Base-by-base conservation (phyloP, 2,797 vertebrate genomes). In the Syngnathus rostellatus region DNA sequence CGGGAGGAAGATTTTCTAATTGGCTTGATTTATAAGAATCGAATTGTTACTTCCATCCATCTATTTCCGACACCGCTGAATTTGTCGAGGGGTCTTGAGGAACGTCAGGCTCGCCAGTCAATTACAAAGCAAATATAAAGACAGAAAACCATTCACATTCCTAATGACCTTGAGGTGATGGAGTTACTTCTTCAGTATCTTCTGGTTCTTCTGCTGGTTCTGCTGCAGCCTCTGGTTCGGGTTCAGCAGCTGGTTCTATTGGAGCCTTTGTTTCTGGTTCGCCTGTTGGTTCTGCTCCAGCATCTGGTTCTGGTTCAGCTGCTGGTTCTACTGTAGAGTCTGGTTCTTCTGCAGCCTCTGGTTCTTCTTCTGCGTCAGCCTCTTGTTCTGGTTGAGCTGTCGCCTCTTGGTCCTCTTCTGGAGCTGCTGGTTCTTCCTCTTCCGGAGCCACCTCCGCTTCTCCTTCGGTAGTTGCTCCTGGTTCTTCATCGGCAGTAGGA, bases 101-200 rank as follows among this genome's bases (percentile, higher is more conserved):
- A 50, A 31, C 31, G 31, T 31, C 31, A 31, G 31, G 31, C 31
- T 31, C 31, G 31, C 31, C 31, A 31, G 31, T 31, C 31, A 31
- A 12, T 43, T 14, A 50, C 46, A 50, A 17, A 5, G 41, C 41
- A 43, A 43, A 43, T 14, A 12, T 11, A 43, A 12, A 51, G 50
- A 51, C n/a, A n/a, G 19, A n/a, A 2, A 8, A 50, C 17, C 17
- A 5, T 50, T 50, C 48, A 21, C n/a, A 2, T 46, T 45, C 2
- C 31, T 3, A 9, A 68, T 67, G n/a, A 80, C 80, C 83, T 81
- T 48, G 2, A 64, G 45, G 53, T 63, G 66, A 19, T 63, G 60
- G 1, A 54, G 37, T 21, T 16, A 17, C 31, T 2, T 69, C 75
- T 45, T 16, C 57, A 11, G 21, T 4, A 23, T 10, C 23, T 0